phyloP scores from a whole-genome alignment of 2,888 invertebrate species.

The Clepsis dumicolana region DNA sequence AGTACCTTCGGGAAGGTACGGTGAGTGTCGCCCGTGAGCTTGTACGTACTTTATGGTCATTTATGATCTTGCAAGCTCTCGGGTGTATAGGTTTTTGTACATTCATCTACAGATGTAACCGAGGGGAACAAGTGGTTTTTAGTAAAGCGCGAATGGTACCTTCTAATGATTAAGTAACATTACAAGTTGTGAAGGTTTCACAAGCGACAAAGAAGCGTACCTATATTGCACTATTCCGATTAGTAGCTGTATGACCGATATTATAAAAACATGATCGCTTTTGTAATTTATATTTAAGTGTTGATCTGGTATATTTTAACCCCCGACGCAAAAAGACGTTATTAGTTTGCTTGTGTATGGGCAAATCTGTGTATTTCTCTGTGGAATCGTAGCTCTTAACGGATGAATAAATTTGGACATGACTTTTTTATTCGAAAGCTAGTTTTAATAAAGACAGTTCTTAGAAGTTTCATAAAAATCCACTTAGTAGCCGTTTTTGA shows the following conservation, averaged over 20 bases:
- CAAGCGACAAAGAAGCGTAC: not conserved
- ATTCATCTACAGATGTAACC: not conserved
- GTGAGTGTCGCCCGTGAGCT: conserved; percentile 20
- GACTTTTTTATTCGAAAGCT: too few relatives aligned
- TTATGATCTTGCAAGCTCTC: conserved; percentile 18
- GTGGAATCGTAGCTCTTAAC: too few relatives aligned
- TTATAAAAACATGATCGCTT: conserved; percentile 17
- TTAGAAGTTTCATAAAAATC: too few relatives aligned
- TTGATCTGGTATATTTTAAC: conserved; percentile 25
- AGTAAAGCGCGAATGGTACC: not conserved
- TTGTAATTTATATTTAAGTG: conserved; percentile 19
- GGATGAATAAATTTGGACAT: too few relatives aligned
- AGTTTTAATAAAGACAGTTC: too few relatives aligned
- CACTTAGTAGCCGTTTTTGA: too few relatives aligned
- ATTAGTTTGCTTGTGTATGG: too few relatives aligned
- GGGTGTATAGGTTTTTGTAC: not conserved
- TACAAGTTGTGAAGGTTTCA: not conserved
- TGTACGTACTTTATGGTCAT: conserved; percentile 6
- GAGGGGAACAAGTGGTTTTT: not conserved
- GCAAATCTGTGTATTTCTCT: too few relatives aligned
- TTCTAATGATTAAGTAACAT: not conserved
- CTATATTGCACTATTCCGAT: not conserved
- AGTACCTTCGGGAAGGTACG: conserved; percentile 9
- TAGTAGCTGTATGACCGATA: not conserved
- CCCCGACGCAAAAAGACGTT: too few relatives aligned